Conservation (phyloP, 2,113 vertebrate species). For the Aptenodytes patagonicus region DNA sequence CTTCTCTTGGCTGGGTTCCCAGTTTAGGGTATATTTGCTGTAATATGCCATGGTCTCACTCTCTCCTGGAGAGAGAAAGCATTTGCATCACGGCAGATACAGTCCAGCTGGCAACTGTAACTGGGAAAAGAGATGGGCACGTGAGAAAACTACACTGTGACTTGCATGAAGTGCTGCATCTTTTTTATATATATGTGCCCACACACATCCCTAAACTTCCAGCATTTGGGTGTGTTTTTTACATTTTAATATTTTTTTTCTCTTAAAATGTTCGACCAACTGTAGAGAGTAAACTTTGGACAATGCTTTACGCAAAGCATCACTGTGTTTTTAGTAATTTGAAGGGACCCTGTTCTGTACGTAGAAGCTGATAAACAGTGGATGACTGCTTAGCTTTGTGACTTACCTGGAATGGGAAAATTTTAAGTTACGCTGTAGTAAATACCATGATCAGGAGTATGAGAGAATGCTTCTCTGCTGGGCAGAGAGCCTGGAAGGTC, state of each 20-base stretch:
- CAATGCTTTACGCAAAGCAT: background rate
- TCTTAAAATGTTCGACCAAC: background rate
- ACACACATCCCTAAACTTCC: background rate
- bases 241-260: background rate
- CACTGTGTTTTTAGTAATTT: background rate
- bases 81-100: background rate
- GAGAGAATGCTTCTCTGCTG: background rate
- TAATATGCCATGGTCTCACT: background rate
- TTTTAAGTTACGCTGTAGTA: background rate
- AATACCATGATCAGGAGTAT: background rate
- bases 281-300: background rate
- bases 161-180: background rate
- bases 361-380: background rate
- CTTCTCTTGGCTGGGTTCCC: background rate
- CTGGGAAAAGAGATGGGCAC: background rate
- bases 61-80: background rate
- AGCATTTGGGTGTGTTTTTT: background rate
- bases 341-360: background rate
- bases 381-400: background rate
- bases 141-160: background rate
- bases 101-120: background rate
- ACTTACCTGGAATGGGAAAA: background rate
- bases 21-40: background rate
- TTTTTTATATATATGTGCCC: background rate
- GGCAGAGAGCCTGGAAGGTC: background rate